Percentiles rank a stretch among this genome's conserved stretches.
phyloP scores from a whole-genome alignment of 2,113 vertebrate species.

The Microcebus ravelobensis region DNA sequence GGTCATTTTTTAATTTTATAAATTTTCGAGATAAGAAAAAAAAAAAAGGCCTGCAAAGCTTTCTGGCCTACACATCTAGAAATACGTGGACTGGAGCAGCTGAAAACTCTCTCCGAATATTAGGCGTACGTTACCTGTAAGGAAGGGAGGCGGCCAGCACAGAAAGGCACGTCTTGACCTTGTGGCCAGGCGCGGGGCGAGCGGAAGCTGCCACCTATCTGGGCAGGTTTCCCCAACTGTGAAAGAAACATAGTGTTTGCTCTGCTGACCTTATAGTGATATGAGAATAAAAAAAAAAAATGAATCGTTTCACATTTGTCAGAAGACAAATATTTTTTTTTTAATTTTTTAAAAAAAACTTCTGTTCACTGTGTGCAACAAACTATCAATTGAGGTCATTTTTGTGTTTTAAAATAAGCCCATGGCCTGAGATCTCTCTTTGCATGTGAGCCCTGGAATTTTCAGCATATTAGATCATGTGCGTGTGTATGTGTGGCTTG shows the following conservation, averaged over 20 bases:
- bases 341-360: background rate
- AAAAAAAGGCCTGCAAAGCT: background rate
- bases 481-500: too few relatives aligned
- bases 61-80: background rate
- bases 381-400: background rate
- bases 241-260: background rate
- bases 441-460: slow-evolving; percentile 44
- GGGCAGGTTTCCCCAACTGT: background rate
- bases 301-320: background rate
- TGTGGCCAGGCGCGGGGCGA: background rate
- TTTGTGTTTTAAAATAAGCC: background rate
- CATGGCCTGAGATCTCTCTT: slow-evolving; percentile 64
- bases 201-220: background rate
- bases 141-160: background rate
- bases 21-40: background rate
- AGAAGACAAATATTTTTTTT: background rate
- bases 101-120: background rate
- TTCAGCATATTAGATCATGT: background rate
- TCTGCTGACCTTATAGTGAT: background rate
- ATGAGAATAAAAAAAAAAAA: background rate
- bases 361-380: background rate
- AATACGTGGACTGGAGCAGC: background rate
- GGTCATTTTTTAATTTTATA: background rate
- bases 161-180: background rate
- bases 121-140: background rate